Evolutionary conservation across 2,113 vertebrate genomes (phyloP).

Genomic region (Scomber scombrus): DNA sequence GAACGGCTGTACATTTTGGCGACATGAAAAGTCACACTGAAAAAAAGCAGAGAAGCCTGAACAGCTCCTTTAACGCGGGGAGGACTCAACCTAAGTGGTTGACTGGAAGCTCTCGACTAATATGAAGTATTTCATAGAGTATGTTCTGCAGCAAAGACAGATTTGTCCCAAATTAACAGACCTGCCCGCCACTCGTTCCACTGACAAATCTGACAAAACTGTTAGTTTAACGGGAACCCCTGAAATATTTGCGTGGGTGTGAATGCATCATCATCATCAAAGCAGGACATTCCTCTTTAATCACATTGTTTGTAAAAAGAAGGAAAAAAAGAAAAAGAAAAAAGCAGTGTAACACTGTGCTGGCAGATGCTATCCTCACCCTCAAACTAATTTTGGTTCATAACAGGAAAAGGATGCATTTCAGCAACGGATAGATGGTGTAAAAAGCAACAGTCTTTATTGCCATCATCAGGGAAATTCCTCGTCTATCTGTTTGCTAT

Average conservation of each 20-base stretch:
- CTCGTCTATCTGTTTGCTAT: slow-evolving; percentile 34
- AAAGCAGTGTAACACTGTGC: slow-evolving; percentile 13
- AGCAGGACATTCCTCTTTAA: slow-evolving; percentile 73
- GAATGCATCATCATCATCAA: slow-evolving; percentile 63
- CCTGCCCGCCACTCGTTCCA: slow-evolving; percentile 24
- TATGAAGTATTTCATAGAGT: slow-evolving; percentile 25
- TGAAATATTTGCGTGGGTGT: slow-evolving; percentile 50
- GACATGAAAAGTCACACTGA: slow-evolving; percentile 36
- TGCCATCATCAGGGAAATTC: slow-evolving; percentile 41
- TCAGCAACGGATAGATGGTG: slow-evolving; percentile 52
- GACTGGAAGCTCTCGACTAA: slow-evolving; percentile 45
- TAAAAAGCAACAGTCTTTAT: slow-evolving; percentile 38
- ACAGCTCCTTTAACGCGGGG: slow-evolving; percentile 29
- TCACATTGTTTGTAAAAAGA: slow-evolving; percentile 41
- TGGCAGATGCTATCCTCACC: slow-evolving; percentile 61
- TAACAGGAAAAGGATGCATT: slow-evolving; percentile 68
- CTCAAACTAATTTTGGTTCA: slow-evolving; percentile 51
- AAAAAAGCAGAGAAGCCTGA: slow-evolving; percentile 33
- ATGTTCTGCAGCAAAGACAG: slow-evolving; percentile 23
- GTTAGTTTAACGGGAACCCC: slow-evolving; percentile 31
- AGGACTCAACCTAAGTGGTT: slow-evolving; percentile 51
- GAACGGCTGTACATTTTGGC: slow-evolving; percentile 64
- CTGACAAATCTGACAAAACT: slow-evolving; percentile 25
- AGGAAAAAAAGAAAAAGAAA: background rate
- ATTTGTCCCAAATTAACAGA: slow-evolving; percentile 10